Evolutionary conservation across 2,113 vertebrate species (phyloP), one percentile per base, ranked within the genome.

Genomic region (Cryptoleucopteryx plumbea): DNA sequence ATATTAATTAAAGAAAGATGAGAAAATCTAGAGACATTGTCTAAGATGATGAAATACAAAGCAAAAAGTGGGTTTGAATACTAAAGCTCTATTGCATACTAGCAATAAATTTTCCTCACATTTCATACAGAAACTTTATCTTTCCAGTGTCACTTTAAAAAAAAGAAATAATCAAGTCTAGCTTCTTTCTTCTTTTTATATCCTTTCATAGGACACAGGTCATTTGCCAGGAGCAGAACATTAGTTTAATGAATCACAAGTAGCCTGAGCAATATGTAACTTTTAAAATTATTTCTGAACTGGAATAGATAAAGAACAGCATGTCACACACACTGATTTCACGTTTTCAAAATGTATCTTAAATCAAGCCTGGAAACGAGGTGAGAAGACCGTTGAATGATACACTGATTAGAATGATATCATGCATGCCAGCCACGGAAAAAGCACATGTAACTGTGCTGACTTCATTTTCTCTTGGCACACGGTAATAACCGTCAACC

Each of bases 391-490:
- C 16, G 4, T 34, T 93, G 91, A 95, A 84, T 91, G 92, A 92
- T 94, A 78, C 34, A 34, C 50, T 93, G 82, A 95, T 96, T 90
- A 90, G 43, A 55, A 61, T 82, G 84, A 88, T 96, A 85, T 72
- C 89, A 95, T 2, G 6, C 27, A 26, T 45, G 58, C 78, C 59
- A 66, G 61, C 56, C 4, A 3, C 2, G 0, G 34, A 93, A 82
- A 82, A 94, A 86, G 40, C 21, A 16, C 26, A 19, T 63, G 74
- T 90, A 95, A 89, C 94, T 96, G 50, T 84, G 84, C 86, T 97
- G 94, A 92, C 93, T 97, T 97, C 88, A 91, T 97, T 93, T 97
- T 96, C 53, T 80, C 74, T 75, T 93, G 82, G 56, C 34, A 61
- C 59, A 6, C 0, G 9, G 82, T 71, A 84, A 96, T 93, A 96